Percentiles rank a stretch among this genome's conserved stretches.
These are phyloP conservation scores for Scaptomyza pallida DNA, from an alignment of 1,140 invertebrate genomes.

Conservation along the genomic window DNA sequence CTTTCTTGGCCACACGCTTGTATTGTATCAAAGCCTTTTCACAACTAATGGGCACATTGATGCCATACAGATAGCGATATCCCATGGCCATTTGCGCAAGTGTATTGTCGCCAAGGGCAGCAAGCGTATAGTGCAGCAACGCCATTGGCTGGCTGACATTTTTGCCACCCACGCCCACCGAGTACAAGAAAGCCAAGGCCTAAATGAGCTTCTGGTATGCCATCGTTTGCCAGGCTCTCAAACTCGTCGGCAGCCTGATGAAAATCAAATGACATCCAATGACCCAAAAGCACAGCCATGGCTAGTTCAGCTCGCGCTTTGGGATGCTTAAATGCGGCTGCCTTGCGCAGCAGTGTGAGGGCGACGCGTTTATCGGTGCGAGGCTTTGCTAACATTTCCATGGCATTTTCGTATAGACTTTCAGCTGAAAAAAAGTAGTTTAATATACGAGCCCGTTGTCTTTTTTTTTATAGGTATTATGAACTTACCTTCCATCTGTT, in stretches of 20 bases:
- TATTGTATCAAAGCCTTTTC: conserved; percentile 95
- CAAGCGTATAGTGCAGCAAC: conserved; percentile 95
- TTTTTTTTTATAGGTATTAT: no score
- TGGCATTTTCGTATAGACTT: conserved; percentile 66
- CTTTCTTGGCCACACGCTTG: conserved; percentile 94
- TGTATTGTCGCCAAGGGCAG: conserved; percentile 94
- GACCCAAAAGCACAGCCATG: conserved; percentile 94
- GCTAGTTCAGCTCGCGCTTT: conserved; percentile 93
- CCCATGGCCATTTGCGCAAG: conserved; percentile 98
- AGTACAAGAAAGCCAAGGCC: conserved; percentile 95
- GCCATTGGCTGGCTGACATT: conserved; percentile 95
- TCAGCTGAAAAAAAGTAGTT: conserved; percentile 49
- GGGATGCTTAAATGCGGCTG: conserved; percentile 91
- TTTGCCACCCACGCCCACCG: conserved; percentile 91
- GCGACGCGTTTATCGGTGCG: conserved; percentile 66
- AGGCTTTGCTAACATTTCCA: conserved; percentile 68
- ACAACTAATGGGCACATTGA: conserved; percentile 94
- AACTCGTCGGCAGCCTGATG: conserved; percentile 91
- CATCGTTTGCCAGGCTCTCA: conserved; percentile 89
- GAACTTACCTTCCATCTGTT: conserved; percentile 71
- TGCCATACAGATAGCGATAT: conserved; percentile 95
- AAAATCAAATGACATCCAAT: conserved; percentile 90
- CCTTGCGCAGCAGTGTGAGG: conserved; percentile 80
- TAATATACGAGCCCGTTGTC: not conserved
- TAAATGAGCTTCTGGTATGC: conserved; percentile 95